Base-by-base conservation (phyloP, 1,140 invertebrate species). In the Odontomachus brunneus region DNA sequence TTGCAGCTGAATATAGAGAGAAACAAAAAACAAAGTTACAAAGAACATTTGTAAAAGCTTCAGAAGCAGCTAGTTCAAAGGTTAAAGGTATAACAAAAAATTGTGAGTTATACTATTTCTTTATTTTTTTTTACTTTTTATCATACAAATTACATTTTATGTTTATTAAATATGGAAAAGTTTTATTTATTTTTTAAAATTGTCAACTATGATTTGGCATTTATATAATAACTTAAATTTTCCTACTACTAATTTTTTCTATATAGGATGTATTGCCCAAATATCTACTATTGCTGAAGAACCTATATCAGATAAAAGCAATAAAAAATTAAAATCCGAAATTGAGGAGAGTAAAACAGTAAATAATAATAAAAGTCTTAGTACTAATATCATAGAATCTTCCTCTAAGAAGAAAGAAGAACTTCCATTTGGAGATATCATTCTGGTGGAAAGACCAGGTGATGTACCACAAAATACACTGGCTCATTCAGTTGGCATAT, bases 31-130 rank as follows among this genome's bases (percentile, higher is more conserved):
- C 93, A 57, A 97, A 96, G 88, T 90, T 97, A 12, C 96, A 97
- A 89, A 94, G 97, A 73, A 97, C 97, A 0, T 97, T 97, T 94
- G 96, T 97, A 0, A 94, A 95, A 88, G 97, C 97, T 22, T 97
- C 97, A 24, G 96, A 97, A 89, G 97, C 97, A 24, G 96, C 96
- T 1, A 96, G 96, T 92, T 95, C 96, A 74, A 96, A 97, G 93
- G 96, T 91, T 86, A 95, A 95, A 95, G 95, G 95, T 95, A 96
- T 93, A 95, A 86, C 91, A 19, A 94, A 91, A 84, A 94, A 92
- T 91, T 94, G 93, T 94, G 91, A 94, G 93, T 94, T 90, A 53
- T 57, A 71, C 22, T 3, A 33, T 78, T 60, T 60, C 24, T 44
- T 72, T 71, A 69, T 81, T 76, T 53, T 65, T 9, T 38, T 12